phyloP scores from a whole-genome alignment of 2,888 invertebrate genomes.

The Luffia ferchaultella region DNA sequence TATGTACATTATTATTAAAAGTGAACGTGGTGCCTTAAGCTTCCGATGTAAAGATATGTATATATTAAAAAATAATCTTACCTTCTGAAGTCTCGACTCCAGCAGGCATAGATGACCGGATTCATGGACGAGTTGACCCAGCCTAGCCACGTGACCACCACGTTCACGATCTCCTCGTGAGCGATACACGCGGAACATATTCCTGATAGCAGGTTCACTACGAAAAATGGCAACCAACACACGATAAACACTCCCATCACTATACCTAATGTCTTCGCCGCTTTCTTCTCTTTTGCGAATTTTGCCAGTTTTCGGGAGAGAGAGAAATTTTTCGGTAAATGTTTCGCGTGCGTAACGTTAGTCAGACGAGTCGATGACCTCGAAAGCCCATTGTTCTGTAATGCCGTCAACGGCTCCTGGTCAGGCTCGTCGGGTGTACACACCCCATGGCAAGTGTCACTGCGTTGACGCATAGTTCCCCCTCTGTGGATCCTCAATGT shows the following conservation, averaged over 20 bases:
- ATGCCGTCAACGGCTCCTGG: conserved; percentile 76
- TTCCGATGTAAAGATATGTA: too few species aligned
- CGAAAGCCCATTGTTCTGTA: conserved; percentile 81
- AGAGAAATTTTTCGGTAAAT: conserved; percentile 89
- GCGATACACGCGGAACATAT: conserved; percentile 88
- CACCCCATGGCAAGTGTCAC: conserved; percentile 57
- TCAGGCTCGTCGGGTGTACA: conserved; percentile 75
- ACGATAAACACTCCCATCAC: conserved; percentile 97
- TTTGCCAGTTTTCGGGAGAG: conserved; percentile 92
- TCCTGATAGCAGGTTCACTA: conserved; percentile 90
- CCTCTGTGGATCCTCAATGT: conserved; percentile 94
- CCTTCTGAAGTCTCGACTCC: conserved; percentile 96
- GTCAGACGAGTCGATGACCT: conserved; percentile 73
- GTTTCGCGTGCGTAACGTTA: conserved; percentile 66
- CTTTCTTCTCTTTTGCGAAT: conserved; percentile 97
- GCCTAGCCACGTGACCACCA: conserved; percentile 92
- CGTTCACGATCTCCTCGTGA: conserved; percentile 86
- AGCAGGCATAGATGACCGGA: conserved; percentile 98
- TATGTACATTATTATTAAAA: too few species aligned
- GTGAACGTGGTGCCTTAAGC: too few species aligned
- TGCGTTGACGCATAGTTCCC: conserved; percentile 74
- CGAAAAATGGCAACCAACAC: conserved; percentile 98
- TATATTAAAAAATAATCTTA: conserved; percentile 50
- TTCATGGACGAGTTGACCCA: conserved; percentile 98
- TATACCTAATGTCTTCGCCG: conserved; percentile 95